Conservation (phyloP, 2,113 vertebrate species). For the Aythya baeri region DNA sequence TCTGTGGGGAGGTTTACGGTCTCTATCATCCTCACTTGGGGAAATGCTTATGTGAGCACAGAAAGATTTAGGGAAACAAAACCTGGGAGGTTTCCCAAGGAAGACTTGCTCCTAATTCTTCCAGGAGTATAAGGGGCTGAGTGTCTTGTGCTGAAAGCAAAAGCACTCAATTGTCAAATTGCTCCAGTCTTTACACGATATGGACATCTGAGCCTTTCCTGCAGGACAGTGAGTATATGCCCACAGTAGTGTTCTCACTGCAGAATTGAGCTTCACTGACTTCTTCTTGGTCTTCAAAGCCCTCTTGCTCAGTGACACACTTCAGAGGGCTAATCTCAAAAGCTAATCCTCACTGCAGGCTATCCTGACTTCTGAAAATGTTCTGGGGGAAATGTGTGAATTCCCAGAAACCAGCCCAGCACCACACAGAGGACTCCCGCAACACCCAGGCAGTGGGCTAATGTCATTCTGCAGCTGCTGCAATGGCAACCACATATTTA, state of each 20-base stretch:
- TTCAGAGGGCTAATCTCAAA: neutral
- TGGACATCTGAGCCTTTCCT: neutral
- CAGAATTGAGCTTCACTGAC: neutral
- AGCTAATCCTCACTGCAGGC: neutral
- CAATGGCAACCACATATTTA: neutral
- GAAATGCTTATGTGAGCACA: neutral
- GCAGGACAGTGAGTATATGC: neutral
- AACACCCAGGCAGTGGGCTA: neutral
- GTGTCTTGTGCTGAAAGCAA: neutral
- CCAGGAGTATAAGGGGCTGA: neutral
- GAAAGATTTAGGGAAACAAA: neutral
- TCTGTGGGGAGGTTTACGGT: neutral
- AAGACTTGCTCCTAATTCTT: constrained; percentile 18
- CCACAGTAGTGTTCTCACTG: neutral
- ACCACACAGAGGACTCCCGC: neutral
- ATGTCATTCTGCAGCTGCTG: neutral
- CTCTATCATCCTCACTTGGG: neutral
- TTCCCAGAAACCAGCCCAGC: neutral
- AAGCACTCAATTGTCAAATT: neutral
- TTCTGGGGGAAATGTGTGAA: neutral
- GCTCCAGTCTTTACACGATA: neutral
- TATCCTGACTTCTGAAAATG: neutral
- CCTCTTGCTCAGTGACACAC: neutral
- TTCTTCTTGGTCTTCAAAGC: neutral
- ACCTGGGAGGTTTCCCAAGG: neutral